Evolutionary conservation across 1,140 invertebrate species (phyloP).

Genomic region (Drosophila truncata): DNA sequence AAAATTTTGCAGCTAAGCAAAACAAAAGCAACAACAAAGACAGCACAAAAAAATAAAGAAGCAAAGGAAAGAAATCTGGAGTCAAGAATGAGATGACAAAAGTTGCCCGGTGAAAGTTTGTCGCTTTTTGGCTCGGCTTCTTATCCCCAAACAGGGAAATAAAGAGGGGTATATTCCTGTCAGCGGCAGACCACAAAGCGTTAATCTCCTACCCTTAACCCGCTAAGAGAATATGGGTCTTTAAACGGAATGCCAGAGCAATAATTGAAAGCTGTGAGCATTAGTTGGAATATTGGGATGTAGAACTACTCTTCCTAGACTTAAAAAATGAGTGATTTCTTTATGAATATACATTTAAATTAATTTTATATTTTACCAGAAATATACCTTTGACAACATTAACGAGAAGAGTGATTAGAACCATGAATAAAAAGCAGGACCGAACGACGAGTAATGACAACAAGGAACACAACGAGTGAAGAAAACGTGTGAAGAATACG

Average conservation of each 20-base stretch:
- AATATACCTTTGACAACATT: too few relatives aligned
- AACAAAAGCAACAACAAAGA: conserved; percentile 55
- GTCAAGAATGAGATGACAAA: conserved; percentile 73
- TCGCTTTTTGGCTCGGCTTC: conserved; percentile 47
- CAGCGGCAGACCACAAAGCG: conserved; percentile 26
- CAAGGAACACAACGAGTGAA: neutral
- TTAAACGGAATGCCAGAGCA: neutral
- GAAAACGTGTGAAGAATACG: neutral
- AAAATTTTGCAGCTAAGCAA: conserved; percentile 68
- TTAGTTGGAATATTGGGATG: neutral
- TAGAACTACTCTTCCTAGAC: neutral
- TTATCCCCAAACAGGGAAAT: neutral
- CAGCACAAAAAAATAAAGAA: neutral
- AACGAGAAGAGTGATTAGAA: neutral
- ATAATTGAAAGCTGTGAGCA: neutral
- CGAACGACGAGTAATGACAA: neutral
- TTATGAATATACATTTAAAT: too few relatives aligned
- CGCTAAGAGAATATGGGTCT: conserved; percentile 5
- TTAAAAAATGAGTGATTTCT: neutral
- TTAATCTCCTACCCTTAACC: conserved; percentile 12
- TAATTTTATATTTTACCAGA: too few relatives aligned
- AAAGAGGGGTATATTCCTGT: conserved; percentile 4
- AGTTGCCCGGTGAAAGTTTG: conserved; percentile 77
- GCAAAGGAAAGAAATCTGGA: conserved; percentile 32
- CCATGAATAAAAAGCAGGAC: neutral